Conservation (phyloP, 2,797 vertebrate genomes). For the Acanthornis magna region DNA sequence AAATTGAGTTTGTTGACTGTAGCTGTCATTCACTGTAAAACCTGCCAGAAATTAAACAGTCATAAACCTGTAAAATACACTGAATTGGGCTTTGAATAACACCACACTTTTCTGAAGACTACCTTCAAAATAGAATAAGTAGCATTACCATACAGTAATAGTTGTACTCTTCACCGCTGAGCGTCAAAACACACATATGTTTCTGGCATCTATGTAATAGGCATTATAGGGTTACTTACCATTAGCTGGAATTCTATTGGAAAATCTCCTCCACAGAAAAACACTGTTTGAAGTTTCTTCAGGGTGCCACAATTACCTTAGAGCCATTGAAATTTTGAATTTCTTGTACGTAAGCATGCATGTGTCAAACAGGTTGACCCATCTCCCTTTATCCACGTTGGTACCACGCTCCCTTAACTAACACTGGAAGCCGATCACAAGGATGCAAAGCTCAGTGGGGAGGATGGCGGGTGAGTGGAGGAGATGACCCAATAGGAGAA, state of each 20-base stretch:
- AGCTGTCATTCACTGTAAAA: conserved; percentile 89
- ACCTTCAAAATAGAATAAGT: not conserved
- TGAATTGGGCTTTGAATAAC: not conserved
- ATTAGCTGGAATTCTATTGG: conserved; percentile 65
- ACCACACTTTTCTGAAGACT: not conserved
- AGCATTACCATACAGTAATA: not conserved
- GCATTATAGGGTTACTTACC: conserved; percentile 58
- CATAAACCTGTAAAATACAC: not conserved
- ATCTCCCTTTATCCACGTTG: conserved; percentile 68
- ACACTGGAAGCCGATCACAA: conserved; percentile 67
- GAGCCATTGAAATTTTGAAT: conserved; percentile 73
- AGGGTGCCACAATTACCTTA: conserved; percentile 56
- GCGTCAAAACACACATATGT: not conserved
- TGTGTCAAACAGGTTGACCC: conserved; percentile 73
- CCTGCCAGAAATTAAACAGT: conserved; percentile 74
- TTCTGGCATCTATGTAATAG: conserved; percentile 7
- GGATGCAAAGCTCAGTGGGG: conserved; percentile 68
- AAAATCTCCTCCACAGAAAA: conserved; percentile 70
- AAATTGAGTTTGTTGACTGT: conserved; percentile 85
- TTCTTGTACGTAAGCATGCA: conserved; percentile 71
- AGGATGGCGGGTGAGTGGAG: conserved; percentile 64
- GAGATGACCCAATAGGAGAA: conserved; percentile 67
- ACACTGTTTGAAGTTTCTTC: conserved; percentile 72
- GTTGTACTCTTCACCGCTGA: not conserved
- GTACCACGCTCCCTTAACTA: conserved; percentile 66